Conservation (phyloP, 2,888 invertebrate genomes). For the Calliscelio sp. region DNA sequence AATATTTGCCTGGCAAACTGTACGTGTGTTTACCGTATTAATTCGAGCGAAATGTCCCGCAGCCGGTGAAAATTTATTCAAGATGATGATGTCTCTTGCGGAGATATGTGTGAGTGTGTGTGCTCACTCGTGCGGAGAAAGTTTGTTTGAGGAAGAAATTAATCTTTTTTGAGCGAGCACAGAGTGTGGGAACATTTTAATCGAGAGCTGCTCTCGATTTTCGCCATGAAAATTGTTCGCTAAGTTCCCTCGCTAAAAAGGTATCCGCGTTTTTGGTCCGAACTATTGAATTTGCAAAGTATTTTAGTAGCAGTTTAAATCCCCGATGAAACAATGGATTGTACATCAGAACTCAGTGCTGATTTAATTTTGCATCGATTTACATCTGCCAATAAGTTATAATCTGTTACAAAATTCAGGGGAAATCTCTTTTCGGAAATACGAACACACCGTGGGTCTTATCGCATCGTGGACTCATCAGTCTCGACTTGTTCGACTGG, state of each 20-base stretch:
- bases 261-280: no score
- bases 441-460: constrained; percentile 20
- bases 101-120: constrained; percentile 10
- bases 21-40: constrained; percentile 25
- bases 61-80: constrained; percentile 30
- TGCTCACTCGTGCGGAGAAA: constrained; percentile 6
- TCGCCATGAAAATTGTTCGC: no score
- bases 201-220: no score
- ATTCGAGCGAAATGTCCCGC: constrained; percentile 23
- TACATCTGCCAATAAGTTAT: no score
- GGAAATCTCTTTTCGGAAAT: constrained; percentile 38
- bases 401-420: no score
- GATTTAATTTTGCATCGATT: no score
- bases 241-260: no score
- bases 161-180: constrained; percentile 29
- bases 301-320: no score
- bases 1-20: constrained; percentile 35
- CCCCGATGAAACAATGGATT: no score
- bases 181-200: no score
- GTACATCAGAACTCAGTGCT: no score
- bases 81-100: constrained; percentile 33
- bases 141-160: constrained; percentile 36
- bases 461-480: constrained; percentile 41
- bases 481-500: constrained; percentile 26
- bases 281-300: no score